Conservation (phyloP, 2,113 vertebrate genomes). For the Nansenia antarctica region DNA sequence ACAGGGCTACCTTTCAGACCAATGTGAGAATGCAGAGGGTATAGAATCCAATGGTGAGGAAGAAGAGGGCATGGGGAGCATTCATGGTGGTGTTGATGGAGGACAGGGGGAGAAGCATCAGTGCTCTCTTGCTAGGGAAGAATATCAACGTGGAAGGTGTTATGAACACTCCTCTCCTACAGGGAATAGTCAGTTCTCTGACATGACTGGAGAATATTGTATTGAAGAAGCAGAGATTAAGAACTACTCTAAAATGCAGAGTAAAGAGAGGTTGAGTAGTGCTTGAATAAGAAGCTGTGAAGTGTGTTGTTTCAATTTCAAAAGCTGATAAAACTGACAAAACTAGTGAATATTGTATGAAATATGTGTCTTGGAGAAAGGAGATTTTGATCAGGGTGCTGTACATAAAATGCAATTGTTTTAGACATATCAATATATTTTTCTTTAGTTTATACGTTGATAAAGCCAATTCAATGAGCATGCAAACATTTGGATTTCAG, state of each 20-base stretch:
- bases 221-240: slow-evolving; percentile 22
- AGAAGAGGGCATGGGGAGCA: background rate
- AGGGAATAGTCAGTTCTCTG: too few relatives aligned
- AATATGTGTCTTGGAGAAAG: background rate
- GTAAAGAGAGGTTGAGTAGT: background rate
- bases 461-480: background rate
- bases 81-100: background rate
- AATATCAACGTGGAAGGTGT: slow-evolving; percentile 29
- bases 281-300: slow-evolving; percentile 61
- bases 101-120: slow-evolving; percentile 1
- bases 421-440: background rate
- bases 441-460: background rate
- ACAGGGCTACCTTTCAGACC: background rate
- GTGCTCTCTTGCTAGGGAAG: slow-evolving; percentile 10
- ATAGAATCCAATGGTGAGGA: slow-evolving; percentile 8
- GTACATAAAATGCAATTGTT: background rate
- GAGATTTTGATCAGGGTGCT: background rate
- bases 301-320: slow-evolving; percentile 34
- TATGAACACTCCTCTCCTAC: slow-evolving; percentile 13
- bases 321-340: background rate
- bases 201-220: too few relatives aligned
- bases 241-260: background rate
- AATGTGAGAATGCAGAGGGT: background rate
- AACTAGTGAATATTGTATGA: background rate
- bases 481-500: too few relatives aligned